Conservation (phyloP, 2,888 invertebrate species). For the Agrotis clavis region DNA sequence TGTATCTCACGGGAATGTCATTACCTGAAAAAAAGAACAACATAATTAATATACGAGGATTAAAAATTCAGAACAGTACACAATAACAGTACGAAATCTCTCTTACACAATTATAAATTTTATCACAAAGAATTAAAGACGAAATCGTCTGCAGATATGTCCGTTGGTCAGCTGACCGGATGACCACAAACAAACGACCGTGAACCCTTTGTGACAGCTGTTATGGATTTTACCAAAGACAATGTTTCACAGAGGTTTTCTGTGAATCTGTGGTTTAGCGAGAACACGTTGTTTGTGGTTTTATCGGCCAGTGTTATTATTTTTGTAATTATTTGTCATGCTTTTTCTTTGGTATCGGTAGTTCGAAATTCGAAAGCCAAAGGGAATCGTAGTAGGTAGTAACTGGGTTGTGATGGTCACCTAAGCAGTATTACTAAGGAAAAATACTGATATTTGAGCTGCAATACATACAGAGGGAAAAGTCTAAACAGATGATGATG, state of each 20-base stretch:
- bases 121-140: constrained; percentile 35
- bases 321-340: background rate
- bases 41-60: constrained; percentile 17
- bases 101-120: constrained; percentile 1
- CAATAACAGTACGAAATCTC: background rate
- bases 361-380: background rate
- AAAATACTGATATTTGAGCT: background rate
- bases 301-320: background rate
- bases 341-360: background rate
- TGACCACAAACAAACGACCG: constrained; percentile 68
- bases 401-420: background rate
- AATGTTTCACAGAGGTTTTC: constrained; percentile 37
- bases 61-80: background rate
- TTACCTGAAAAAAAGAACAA: constrained; percentile 57
- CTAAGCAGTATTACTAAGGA: background rate
- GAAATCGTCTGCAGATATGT: constrained; percentile 49
- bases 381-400: background rate
- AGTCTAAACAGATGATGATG: background rate
- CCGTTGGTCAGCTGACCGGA: constrained; percentile 72
- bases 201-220: constrained; percentile 68
- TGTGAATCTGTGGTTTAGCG: constrained; percentile 30
- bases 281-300: constrained; percentile 14
- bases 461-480: background rate
- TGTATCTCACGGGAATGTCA: constrained; percentile 11
- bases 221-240: constrained; percentile 38